A percentile compares a stretch with the other conserved stretches of the same genome.
Evolutionary conservation across 2,888 invertebrate genomes (phyloP).

Genomic region (Clitarchus hookeri): DNA sequence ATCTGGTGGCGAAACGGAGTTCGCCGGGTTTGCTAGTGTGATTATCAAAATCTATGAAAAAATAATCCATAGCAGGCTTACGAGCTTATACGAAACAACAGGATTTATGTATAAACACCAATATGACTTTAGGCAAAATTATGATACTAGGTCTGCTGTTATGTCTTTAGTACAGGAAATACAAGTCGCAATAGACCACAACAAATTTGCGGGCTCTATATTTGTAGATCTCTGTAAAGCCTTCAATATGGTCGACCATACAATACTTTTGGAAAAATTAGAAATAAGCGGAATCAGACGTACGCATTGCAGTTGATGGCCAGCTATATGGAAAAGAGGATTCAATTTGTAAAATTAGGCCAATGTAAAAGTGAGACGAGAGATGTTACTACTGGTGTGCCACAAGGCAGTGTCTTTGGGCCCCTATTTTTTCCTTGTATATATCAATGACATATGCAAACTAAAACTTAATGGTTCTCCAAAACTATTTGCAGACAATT

Average conservation of each 20-base stretch:
- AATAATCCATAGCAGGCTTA: conserved; percentile 25
- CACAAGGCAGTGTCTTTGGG: too few species aligned
- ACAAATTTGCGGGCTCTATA: conserved; percentile 23
- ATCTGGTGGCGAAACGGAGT: too few species aligned
- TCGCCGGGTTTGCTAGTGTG: too few species aligned
- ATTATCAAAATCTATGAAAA: conserved; percentile 36
- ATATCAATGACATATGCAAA: conserved; percentile 30
- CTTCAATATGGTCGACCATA: conserved; percentile 37
- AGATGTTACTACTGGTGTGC: not conserved
- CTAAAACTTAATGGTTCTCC: conserved; percentile 16
- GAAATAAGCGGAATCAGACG: conserved; percentile 33
- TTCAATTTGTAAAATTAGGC: conserved; percentile 24
- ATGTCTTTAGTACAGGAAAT: conserved; percentile 26
- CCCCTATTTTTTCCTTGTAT: not conserved
- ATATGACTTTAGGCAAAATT: conserved; percentile 34
- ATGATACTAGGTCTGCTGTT: conserved; percentile 30
- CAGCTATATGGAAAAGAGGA: conserved; percentile 29
- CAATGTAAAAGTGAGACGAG: conserved; percentile 22
- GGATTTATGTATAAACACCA: conserved; percentile 31
- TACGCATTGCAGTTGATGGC: conserved; percentile 26
- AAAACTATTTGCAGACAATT: conserved; percentile 24
- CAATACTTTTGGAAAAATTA: conserved; percentile 29
- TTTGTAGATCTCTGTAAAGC: conserved; percentile 38
- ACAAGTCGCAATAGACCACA: conserved; percentile 21
- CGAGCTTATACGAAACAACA: conserved; percentile 26